A percentile compares a stretch with the other conserved stretches of the same genome.
These are phyloP conservation scores for Philopotamus ludificatus DNA, from an alignment of 1,140 invertebrate genomes.

Conservation along the genomic window DNA sequence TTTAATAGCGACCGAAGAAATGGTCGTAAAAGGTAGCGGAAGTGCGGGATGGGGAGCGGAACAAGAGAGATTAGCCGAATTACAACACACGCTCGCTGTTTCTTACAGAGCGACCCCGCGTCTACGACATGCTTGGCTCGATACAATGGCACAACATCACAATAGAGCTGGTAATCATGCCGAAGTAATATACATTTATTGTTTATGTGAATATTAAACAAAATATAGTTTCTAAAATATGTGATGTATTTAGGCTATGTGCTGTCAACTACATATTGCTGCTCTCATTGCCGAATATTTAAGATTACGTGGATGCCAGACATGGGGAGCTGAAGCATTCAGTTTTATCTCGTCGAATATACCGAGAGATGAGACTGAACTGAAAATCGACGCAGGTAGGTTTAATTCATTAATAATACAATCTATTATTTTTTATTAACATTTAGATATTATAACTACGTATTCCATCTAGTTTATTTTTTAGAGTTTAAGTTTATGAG, in stretches of 20 bases:
- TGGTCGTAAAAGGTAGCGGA: conserved; percentile 78
- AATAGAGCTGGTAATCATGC: conserved; percentile 76
- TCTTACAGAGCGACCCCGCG: conserved; percentile 93
- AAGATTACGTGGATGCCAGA: conserved; percentile 69
- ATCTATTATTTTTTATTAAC: not conserved
- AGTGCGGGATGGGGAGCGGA: conserved; percentile 62
- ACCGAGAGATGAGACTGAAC: conserved; percentile 74
- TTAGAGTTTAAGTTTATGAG: too few relatives aligned
- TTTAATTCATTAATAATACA: not conserved
- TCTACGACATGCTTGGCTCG: conserved; percentile 88
- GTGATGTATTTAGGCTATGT: conserved; percentile 64
- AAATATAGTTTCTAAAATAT: not conserved
- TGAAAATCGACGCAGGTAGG: conserved; percentile 76
- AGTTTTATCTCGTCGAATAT: conserved; percentile 83
- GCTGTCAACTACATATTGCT: conserved; percentile 87
- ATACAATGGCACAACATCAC: conserved; percentile 88
- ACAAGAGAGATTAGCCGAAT: conserved; percentile 86
- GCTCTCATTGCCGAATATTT: conserved; percentile 91
- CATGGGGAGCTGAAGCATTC: conserved; percentile 83
- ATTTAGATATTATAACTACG: too few relatives aligned
- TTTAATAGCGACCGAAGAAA: conserved; percentile 88
- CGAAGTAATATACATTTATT: conserved; percentile 56
- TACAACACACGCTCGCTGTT: conserved; percentile 91
- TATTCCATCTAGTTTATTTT: too few relatives aligned
- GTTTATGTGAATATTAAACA: conserved; percentile 10